Evolutionary conservation across 1,140 invertebrate genomes (phyloP), one percentile per base, ranked within the genome.

Genomic region (Proales similis): DNA sequence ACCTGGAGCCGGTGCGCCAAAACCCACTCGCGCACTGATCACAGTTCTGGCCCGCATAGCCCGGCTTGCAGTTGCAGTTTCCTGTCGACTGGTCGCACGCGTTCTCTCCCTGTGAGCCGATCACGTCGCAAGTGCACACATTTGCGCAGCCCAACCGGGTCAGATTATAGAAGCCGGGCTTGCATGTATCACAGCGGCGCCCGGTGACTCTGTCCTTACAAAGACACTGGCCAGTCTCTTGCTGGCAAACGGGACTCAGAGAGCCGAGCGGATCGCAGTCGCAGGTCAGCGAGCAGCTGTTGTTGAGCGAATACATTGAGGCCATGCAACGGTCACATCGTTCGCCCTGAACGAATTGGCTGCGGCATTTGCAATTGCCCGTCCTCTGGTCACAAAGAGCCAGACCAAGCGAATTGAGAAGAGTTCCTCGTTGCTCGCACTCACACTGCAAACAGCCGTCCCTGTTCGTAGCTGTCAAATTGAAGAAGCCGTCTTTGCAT

Each of bases 111-210:
- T 43, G 19, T 33, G 60, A 48, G 0, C 89, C 85, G 3, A 9
- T 19, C 0, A 87, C 91, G 68, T 94, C 81, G 73, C 94, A 99
- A 22, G 86, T 73, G 71, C 94, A 99, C n/a, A 83, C 64, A 63
- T 65, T 68, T 70, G 93, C 97, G 24, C 91, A 91, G 75, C 96
- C 86, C 0, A 84, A 85, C 62, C 86, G 87, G 68, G 90, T 86
- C 75, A 86, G 83, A 12, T 77, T 74, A 73, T 83, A 98, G 76
- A 80, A 98, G 3, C 83, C 88, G 0, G 83, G 72, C 68, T 83
- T 82, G 72, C 95, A 99, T 65, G 87, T 83, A 69, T 98, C 85
- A 74, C 95, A 99, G 74, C 98, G 99, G 60, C 92, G 90, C 11
- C 95, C 95, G 14, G 87, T 79, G 0, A 98, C 90, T 68, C 95